Evolutionary conservation across 2,888 invertebrate species (phyloP), one percentile per base, ranked within the genome.

Genomic region (Torymus aiolomorphi): DNA sequence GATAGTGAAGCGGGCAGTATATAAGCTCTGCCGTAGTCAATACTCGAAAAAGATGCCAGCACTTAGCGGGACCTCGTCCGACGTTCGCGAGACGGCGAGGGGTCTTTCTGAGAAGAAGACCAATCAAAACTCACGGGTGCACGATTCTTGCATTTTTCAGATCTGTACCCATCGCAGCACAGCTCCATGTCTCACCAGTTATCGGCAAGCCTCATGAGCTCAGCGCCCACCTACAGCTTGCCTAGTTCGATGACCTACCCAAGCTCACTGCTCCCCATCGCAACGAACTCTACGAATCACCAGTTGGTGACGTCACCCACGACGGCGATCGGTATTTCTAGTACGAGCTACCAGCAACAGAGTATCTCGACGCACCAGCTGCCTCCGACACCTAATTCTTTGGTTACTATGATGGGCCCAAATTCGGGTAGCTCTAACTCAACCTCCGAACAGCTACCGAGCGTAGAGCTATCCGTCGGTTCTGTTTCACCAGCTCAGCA

Each of bases 271-370:
- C 83, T 90, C 8, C 87, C 89, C 12, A 14, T 74, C 3, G 86
- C 91, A 0, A 86, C 69, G 0, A 74, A 54, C 5, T 62, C 78
- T 0, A 20, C 75, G 11, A 10, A 92, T 57, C 90, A 90, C 76
- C 89, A 90, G 72, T 83, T 88, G 14, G 86, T 91, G 0, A 84
- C 88, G 2, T 86, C 86, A 2, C 82, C 87, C 1, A 86, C 87
- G 0, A 85, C 86, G 42, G 84, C 87, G 3, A 83, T 82, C 88
- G 93, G n/a, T n/a, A n/a, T 88, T 90, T 93, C 86, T 85, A 94
- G 87, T 91, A 92, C 87, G 92, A 92, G 87, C 92, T 88, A 94
- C 57, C 91, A 94, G 54, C 88, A 88, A 52, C 83, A 84, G 18
- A 73, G 80, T 2, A 78, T 82, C 4, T 78, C 83, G 13, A 10